A percentile compares a stretch with the other conserved stretches of the same genome.
Evolutionary conservation across 2,113 vertebrate species (phyloP).

Genomic region (Neolamprologus tretocephalus): DNA sequence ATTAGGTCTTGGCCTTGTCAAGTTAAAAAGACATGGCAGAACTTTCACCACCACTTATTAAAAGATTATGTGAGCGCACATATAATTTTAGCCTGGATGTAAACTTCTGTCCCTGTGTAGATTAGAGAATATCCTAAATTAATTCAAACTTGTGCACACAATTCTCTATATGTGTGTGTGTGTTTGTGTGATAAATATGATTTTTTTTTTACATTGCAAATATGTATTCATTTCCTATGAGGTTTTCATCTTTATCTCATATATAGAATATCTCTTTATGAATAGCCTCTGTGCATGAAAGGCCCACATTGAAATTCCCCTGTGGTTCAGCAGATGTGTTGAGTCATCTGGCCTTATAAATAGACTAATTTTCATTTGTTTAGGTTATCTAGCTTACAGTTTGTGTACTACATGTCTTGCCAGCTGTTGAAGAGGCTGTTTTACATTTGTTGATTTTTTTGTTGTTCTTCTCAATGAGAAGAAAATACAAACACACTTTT

Average conservation of each 20-base stretch:
- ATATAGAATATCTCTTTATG: not conserved
- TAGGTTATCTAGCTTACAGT: not conserved
- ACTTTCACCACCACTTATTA: not conserved
- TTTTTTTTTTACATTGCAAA: not conserved
- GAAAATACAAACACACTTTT: not conserved
- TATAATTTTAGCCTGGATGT: not conserved
- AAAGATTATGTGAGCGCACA: not conserved
- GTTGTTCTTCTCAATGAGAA: not conserved
- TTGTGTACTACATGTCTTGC: not conserved
- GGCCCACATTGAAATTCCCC: not conserved
- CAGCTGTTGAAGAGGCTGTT: not conserved
- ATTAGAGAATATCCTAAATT: not conserved
- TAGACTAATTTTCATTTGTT: not conserved
- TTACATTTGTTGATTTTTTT: not conserved
- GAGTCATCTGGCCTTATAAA: not conserved
- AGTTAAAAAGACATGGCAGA: not conserved
- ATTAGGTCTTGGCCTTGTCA: not conserved
- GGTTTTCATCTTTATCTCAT: not conserved
- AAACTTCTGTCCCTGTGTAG: rapidly evolving
- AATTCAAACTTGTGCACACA: rapidly evolving
- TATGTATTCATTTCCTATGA: not conserved
- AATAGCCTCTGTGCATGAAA: not conserved
- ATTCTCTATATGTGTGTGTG: not conserved
- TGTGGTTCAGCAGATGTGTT: not conserved
- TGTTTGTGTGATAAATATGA: not conserved